phyloP scores from a whole-genome alignment of 2,113 vertebrate species.

The Tupaia chinensis region DNA sequence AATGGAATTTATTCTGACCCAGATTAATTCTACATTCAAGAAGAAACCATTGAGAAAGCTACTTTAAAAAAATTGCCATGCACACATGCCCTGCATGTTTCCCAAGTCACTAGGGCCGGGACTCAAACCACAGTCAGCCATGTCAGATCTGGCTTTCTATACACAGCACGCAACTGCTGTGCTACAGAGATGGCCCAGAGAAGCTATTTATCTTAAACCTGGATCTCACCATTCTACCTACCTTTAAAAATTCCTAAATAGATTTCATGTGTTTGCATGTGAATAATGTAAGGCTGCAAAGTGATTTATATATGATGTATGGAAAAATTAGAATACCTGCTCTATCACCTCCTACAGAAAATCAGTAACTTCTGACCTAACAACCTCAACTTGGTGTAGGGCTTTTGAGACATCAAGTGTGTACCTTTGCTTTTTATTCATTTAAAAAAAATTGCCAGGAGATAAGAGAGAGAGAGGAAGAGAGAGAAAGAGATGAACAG shows the following conservation, averaged over 20 bases:
- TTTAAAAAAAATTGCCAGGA: too few species aligned
- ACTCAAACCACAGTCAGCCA: too few species aligned
- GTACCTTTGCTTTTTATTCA: background rate
- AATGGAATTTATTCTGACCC: background rate
- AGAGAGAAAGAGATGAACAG: too few species aligned
- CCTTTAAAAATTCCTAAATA: constrained; percentile 36
- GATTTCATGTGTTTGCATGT: background rate
- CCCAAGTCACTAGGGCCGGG: too few species aligned
- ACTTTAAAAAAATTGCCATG: background rate
- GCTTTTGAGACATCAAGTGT: background rate
- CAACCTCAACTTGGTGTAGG: background rate
- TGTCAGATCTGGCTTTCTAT: too few species aligned
- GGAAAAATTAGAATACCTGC: background rate
- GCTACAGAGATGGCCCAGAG: background rate
- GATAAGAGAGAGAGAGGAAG: too few species aligned
- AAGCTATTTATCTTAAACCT: background rate
- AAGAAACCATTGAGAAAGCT: constrained; percentile 34
- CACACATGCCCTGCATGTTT: too few species aligned
- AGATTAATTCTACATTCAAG: background rate
- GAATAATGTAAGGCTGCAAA: constrained; percentile 23
- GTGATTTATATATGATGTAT: background rate
- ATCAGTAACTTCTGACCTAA: constrained; percentile 2
- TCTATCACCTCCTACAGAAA: background rate
- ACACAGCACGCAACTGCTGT: background rate
- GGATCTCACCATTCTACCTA: background rate